These are phyloP conservation scores for Mastacembelus armatus DNA, from an alignment of 2,797 vertebrate genomes.

Conservation along the genomic window DNA sequence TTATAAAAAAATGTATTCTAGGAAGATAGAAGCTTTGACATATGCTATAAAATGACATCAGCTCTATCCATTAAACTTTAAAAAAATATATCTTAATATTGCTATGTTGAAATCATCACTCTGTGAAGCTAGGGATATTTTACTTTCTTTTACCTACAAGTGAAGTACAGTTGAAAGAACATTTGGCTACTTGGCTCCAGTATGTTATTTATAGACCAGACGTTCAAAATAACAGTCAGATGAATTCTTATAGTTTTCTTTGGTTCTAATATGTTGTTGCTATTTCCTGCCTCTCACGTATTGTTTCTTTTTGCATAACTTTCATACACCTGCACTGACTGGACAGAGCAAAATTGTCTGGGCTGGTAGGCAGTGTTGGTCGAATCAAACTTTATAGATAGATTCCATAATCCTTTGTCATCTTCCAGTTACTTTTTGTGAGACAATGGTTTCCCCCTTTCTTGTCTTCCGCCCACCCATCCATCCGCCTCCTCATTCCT, in stretches of 20 bases:
- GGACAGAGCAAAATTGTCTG: no score
- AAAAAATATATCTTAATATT: background rate
- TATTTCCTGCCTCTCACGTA: no score
- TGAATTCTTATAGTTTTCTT: constrained; percentile 1
- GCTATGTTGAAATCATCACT: background rate
- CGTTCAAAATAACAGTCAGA: no score
- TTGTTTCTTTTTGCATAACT: no score
- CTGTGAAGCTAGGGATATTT: no score
- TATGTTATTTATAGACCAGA: no score
- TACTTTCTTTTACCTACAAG: no score
- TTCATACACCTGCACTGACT: no score
- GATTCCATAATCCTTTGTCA: constrained; percentile 30
- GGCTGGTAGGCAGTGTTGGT: no score
- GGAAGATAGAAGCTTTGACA: no score
- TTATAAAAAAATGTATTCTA: no score
- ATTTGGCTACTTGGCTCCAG: background rate
- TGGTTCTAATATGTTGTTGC: background rate
- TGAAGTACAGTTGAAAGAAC: background rate
- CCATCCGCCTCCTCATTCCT: constrained; percentile 66
- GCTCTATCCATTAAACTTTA: background rate
- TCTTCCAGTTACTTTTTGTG: constrained; percentile 4
- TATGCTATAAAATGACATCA: background rate
- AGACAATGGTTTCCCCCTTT: constrained; percentile 30
- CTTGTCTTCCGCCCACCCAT: constrained; percentile 41
- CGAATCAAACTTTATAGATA: constrained; percentile 17